Evolutionary conservation across 2,113 vertebrate genomes (phyloP), one percentile per base, ranked within the genome.

Genomic region (Psilopsiagon aurifrons): DNA sequence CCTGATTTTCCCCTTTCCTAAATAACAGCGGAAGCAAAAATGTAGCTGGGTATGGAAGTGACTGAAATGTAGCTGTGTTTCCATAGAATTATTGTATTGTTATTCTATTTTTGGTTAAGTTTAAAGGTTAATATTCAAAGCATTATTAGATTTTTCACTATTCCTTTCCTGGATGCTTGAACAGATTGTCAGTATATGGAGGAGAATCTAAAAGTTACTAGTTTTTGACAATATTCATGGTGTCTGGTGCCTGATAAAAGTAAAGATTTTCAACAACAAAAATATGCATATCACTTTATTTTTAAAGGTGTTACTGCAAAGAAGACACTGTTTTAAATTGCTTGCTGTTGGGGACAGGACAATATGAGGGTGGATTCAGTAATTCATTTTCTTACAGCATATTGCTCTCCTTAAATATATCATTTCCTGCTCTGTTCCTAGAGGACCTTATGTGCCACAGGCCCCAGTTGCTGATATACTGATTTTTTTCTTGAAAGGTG

Each of bases 111-210:
- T 96, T 96, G 66, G 79, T 77, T 33, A 88, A 97, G 83, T 70
- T 92, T 97, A 94, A 96, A 97, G 78, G 80, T 98, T 92, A 97
- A 80, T 97, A 95, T 95, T 97, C 83, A 97, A 97, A 96, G 60
- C 88, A 92, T 92, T 95, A 67, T 31, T 81, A 90, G 95, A 87
- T 80, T 94, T 91, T 89, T 96, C 52, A 52, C 41, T 18, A 24
- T 94, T 88, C 69, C 91, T 95, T 92, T 96, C 81, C 90, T 66
- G 84, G 81, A 74, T 96, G 39, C 46, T 4, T 54, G 78, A 96
- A 91, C 86, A 96, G 95, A 97, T 97, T 93, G 85, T 88, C 57
- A 67, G 87, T 97, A 95, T 95, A 95, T 24, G 90, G 87, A 83
- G 77, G 94, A 97, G 74, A 86, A 95, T 77, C 63, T 75, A 46